Evolutionary conservation across 2,888 invertebrate species (phyloP).

Genomic region (Diogma glabrata): DNA sequence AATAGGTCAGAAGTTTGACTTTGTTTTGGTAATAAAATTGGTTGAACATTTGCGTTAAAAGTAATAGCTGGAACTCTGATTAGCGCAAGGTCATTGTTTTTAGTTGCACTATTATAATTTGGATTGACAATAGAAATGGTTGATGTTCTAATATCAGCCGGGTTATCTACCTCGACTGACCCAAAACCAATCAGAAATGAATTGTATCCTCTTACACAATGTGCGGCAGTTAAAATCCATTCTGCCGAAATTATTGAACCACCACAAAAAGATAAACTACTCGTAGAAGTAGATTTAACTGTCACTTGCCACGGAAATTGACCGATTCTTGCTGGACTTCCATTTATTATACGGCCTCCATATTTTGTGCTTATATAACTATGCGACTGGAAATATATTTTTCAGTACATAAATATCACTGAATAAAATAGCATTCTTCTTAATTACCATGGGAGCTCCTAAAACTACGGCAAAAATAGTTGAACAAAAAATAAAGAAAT

Average conservation of each 20-base stretch:
- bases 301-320: background rate
- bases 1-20: background rate
- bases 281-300: background rate
- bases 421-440: too few species aligned
- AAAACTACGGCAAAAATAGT: too few species aligned
- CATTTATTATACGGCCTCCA: background rate
- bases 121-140: background rate
- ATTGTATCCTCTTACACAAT: background rate
- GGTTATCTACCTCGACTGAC: background rate
- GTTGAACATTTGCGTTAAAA: background rate
- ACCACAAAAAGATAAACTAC: too few species aligned
- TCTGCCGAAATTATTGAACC: background rate
- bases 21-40: background rate
- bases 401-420: too few species aligned
- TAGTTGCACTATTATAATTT: background rate
- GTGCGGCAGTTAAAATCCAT: slow-evolving; percentile 1
- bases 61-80: background rate
- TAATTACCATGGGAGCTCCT: too few species aligned
- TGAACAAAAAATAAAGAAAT: too few species aligned
- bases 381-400: too few species aligned
- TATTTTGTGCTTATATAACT: too few species aligned
- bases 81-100: background rate
- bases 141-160: background rate
- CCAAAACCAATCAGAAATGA: slow-evolving; percentile 2
- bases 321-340: background rate